Evolutionary conservation across 1,140 invertebrate species (phyloP).

Genomic region (Phymorhynchus buccinoides): DNA sequence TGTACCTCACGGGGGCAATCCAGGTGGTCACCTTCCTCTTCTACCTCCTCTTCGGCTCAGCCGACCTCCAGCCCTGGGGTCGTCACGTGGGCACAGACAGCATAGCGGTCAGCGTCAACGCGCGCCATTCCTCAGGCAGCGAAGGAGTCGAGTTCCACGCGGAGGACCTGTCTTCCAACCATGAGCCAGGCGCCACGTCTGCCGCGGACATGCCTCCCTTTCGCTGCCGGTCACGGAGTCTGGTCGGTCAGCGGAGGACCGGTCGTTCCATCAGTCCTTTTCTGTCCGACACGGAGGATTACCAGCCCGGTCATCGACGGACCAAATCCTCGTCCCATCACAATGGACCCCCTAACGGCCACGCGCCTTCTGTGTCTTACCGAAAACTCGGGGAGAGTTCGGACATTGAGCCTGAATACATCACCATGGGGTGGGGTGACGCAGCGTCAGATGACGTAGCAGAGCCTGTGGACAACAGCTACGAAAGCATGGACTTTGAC

Average conservation of each 20-base stretch:
- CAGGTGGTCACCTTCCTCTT: constrained; percentile 40
- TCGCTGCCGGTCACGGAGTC: background rate
- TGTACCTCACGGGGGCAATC: constrained; percentile 33
- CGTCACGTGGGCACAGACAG: background rate
- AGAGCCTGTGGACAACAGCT: background rate
- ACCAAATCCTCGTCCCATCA: background rate
- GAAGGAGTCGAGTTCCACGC: background rate
- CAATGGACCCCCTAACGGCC: background rate
- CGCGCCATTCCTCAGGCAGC: background rate
- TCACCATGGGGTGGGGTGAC: background rate
- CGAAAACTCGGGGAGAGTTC: background rate
- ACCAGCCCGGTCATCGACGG: background rate
- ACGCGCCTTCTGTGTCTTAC: background rate
- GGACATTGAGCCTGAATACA: background rate
- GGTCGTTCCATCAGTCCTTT: background rate
- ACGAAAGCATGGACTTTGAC: background rate
- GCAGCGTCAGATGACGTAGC: background rate
- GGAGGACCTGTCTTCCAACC: too few relatives aligned
- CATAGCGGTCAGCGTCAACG: background rate
- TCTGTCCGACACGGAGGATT: background rate
- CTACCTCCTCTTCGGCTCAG: constrained; percentile 40
- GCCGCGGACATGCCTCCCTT: background rate
- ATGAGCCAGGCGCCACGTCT: background rate
- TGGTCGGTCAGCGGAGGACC: background rate
- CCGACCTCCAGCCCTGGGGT: constrained; percentile 38